Base-by-base conservation (phyloP, 2,113 vertebrate species). In the Electrona antarctica region DNA sequence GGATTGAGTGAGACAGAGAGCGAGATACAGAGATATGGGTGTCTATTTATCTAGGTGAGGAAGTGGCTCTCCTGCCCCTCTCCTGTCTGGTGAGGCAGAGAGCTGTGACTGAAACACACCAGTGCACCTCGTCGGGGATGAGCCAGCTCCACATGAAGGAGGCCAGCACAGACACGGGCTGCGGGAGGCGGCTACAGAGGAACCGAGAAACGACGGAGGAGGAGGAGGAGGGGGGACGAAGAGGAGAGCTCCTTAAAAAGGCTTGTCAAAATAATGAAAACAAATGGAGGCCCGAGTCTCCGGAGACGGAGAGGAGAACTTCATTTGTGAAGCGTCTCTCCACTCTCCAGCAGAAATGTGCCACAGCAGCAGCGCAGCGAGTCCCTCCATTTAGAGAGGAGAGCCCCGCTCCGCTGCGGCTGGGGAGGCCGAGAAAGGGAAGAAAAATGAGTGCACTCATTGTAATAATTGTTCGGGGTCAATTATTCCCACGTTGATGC, bases 401-500 rank as follows among this genome's bases (percentile, higher is more conserved):
- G 72, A 65, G 69, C 29, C 63, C 13, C 13, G 28, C n/a, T 58
- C 56, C 7, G 50, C 65, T 49, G 59, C 46, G 51, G 82, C 64
- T 29, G n/a, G 56, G 9, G 8, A 15, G 56, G 57, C 11, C 1
- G n/a, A 47, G 54, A 21, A 29, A 41, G 56, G 51, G 76, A 86
- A 89, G 90, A 92, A 90, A 91, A 92, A 90, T 90, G 89, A 88
- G 89, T 82, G 87, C 85, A 76, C 87, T 93, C 86, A 91, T 85
- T 89, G 90, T 90, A 92, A 93, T 93, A 91, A 93, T 92, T 90
- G 91, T 93, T 91, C 90, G 87, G 94, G 95, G 94, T 97, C 95
- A 96, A 94, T 94, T 94, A 95, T 94, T 95, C 94, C 94, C 94
- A 94, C 93, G 91, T 91, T 91, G 89, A 90, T 93, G 93, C 93